phyloP scores from a whole-genome alignment of 2,888 invertebrate genomes.

The Meiosimyza platycephala region DNA sequence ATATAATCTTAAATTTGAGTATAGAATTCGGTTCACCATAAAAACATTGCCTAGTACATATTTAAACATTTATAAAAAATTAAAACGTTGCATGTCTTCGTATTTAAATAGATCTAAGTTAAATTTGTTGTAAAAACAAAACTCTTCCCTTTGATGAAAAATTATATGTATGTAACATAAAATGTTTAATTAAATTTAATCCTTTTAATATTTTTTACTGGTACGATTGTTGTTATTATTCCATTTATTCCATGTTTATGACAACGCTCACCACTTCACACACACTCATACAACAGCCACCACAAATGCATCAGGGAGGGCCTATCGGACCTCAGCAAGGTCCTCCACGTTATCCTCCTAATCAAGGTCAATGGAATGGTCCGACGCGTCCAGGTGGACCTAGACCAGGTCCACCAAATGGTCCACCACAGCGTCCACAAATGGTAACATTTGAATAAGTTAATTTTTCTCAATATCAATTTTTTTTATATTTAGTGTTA shows the following conservation, averaged over 20 bases:
- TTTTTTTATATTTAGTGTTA: neutral
- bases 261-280: constrained; percentile 31
- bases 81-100: no score
- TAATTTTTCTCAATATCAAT: constrained; percentile 18
- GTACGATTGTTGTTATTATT: constrained; percentile 32
- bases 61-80: no score
- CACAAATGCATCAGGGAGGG: constrained; percentile 74
- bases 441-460: constrained; percentile 67
- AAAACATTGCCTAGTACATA: no score
- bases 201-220: constrained; percentile 27
- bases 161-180: constrained; percentile 22
- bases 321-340: constrained; percentile 68
- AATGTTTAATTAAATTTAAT: neutral
- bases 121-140: constrained; percentile 39
- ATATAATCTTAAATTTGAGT: no score
- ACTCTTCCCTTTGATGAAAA: constrained; percentile 37
- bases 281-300: constrained; percentile 53
- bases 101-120: no score
- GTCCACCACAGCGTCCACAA: constrained; percentile 72
- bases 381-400: constrained; percentile 70
- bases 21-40: no score
- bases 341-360: constrained; percentile 68
- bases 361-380: constrained; percentile 67
- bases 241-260: constrained; percentile 35
- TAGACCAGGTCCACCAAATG: constrained; percentile 68